A percentile compares a stretch with the other conserved stretches of the same genome.
phyloP scores from a whole-genome alignment of 92 coral and sea anemone species.

The Virgularia gustaviana region DNA sequence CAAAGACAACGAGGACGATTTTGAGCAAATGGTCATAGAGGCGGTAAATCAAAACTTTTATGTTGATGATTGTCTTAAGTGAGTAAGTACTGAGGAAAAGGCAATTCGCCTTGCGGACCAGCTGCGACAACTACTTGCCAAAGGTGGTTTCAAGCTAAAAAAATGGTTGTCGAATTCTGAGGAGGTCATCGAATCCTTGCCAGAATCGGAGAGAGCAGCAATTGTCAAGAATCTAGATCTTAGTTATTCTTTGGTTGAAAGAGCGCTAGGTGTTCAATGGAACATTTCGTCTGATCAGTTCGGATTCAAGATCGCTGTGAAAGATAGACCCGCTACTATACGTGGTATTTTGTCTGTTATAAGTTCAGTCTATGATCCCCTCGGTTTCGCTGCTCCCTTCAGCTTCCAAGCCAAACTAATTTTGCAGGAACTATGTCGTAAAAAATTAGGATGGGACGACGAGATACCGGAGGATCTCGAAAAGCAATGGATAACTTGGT shows the following conservation, averaged over 20 bases:
- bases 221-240: conserved; percentile 35
- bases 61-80: conserved; percentile 47
- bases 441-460: conserved; percentile 48
- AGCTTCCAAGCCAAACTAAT: conserved; percentile 49
- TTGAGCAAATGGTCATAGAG: conserved; percentile 21
- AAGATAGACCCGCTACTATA: conserved; percentile 54
- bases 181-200: too few relatives aligned
- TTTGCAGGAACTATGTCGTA: conserved; percentile 47
- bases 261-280: conserved; percentile 51
- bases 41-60: conserved; percentile 41
- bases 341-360: conserved; percentile 34
- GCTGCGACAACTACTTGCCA: conserved; percentile 29
- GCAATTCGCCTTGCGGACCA: conserved; percentile 31
- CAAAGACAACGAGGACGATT: conserved; percentile 37
- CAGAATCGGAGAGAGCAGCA: conserved; percentile 44
- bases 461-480: conserved; percentile 38
- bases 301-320: conserved; percentile 45
- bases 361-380: conserved; percentile 41
- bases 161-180: too few relatives aligned
- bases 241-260: conserved; percentile 19
- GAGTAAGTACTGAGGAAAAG: conserved; percentile 35
- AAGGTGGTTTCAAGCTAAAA: conserved; percentile 36
- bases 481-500: conserved; percentile 42
- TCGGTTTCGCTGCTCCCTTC: conserved; percentile 55
- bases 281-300: conserved; percentile 26